Evolutionary conservation across 1,140 invertebrate genomes (phyloP), one percentile per base, ranked within the genome.

Genomic region (Aphaenogaster rudis): DNA sequence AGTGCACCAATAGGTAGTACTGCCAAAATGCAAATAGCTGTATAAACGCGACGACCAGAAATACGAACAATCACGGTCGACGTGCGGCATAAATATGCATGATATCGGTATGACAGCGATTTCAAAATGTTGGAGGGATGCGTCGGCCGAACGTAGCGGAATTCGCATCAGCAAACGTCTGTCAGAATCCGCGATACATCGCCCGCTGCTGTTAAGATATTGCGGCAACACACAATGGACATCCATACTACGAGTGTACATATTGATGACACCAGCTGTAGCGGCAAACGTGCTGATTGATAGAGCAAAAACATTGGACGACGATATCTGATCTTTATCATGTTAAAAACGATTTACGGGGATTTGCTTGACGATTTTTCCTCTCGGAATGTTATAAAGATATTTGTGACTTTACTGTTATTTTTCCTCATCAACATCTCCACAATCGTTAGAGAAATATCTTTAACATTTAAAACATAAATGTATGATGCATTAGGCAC

Each of bases 31-130:
- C 80, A 84, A 84, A 84, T 84, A 84, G 69, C 54, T 84, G 80
- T 45, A 84, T 84, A 84, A 84, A 84, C 80, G 80, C 80, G 80
- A 50, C 80, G 80, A 84, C 80, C 69, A 84, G 80, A 76, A 84
- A 84, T 76, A 74, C 80, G 80, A 82, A 84, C 80, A 76, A 84
- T 84, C 69, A 74, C 80, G 80, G 67, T 82, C 80, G 80, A 82
- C 80, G 80, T 74, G 69, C 69, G 69, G 33, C 69, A 84, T 84
- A 84, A 84, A 84, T 84, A 84, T 84, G 80, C 80, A 84, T 84
- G 80, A 74, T 84, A 84, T 84, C 80, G 57, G 57, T 84, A 71
- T 84, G 80, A 84, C 69, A 63, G 80, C 69, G 69, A 84, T 84
- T 84, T 86, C 84, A 79, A 86, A 86, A 86, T 86, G 84, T 81